Evolutionary conservation across 2,888 invertebrate genomes (phyloP).

Genomic region (Polyommatus iphigenia): DNA sequence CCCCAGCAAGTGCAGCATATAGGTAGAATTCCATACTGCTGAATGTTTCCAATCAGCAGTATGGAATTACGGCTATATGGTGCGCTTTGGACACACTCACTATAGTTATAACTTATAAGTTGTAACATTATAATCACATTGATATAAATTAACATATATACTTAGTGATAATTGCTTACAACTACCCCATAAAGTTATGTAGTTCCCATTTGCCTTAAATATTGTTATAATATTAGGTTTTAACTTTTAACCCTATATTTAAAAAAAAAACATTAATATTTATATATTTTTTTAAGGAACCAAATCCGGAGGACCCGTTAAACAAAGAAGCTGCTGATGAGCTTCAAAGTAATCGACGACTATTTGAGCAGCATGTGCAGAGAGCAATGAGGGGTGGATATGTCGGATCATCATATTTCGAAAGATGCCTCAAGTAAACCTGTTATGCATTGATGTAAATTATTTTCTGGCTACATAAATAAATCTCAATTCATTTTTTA

Average conservation of each 20-base stretch:
- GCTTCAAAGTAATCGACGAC: constrained; percentile 93
- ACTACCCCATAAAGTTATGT: not conserved
- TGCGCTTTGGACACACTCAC: too few relatives aligned
- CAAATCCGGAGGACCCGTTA: constrained; percentile 98
- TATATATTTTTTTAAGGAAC: constrained; percentile 84
- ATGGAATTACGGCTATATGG: too few relatives aligned
- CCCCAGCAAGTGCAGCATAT: too few relatives aligned
- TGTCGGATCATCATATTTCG: constrained; percentile 96
- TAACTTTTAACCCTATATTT: not conserved
- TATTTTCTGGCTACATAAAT: constrained; percentile 65
- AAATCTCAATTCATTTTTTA: constrained; percentile 67
- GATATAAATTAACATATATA: too few relatives aligned
- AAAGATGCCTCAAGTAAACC: constrained; percentile 95
- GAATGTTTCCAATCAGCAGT: too few relatives aligned
- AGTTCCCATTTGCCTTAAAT: not conserved
- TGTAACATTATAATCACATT: too few relatives aligned
- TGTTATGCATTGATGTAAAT: constrained; percentile 57
- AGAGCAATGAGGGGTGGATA: constrained; percentile 98
- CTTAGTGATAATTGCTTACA: too few relatives aligned
- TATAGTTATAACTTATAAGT: too few relatives aligned
- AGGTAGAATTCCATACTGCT: too few relatives aligned
- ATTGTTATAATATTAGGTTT: not conserved
- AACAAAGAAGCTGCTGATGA: constrained; percentile 99
- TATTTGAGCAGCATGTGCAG: constrained; percentile 97
- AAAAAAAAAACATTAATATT: not conserved